Evolutionary conservation across 2,113 vertebrate genomes (phyloP).

Genomic region (Poicephalus meyeri): DNA sequence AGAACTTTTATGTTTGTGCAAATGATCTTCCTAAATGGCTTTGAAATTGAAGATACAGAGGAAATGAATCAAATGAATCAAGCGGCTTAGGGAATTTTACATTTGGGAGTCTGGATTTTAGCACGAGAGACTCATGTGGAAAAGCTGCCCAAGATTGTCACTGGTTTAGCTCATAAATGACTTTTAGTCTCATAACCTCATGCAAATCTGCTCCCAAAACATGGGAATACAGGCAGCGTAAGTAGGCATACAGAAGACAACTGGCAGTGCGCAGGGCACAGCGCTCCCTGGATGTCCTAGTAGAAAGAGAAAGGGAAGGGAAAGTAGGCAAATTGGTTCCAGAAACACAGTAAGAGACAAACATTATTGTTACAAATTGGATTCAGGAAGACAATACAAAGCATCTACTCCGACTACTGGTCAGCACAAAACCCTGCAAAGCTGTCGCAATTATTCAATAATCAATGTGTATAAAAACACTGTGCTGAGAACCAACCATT

Average conservation of each 20-base stretch:
- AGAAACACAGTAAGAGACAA: constrained; percentile 24
- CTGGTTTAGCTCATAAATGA: neutral
- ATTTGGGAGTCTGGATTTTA: neutral
- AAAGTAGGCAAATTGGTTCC: constrained; percentile 21
- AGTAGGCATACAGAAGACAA: neutral
- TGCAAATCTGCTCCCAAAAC: neutral
- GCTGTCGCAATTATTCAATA: neutral
- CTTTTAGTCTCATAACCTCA: neutral
- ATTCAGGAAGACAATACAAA: constrained; percentile 12
- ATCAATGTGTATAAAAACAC: neutral
- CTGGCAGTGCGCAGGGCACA: neutral
- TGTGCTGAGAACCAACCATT: neutral
- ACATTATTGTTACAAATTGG: constrained; percentile 21
- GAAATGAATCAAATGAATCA: neutral
- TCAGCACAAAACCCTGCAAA: neutral
- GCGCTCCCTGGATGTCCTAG: neutral
- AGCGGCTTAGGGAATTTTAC: neutral
- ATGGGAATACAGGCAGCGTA: neutral
- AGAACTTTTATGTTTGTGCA: constrained; percentile 12
- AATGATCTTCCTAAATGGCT: neutral
- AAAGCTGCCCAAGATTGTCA: neutral
- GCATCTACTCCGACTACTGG: neutral
- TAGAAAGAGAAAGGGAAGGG: neutral
- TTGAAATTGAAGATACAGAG: neutral
- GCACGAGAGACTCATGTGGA: neutral